phyloP scores from a whole-genome alignment of 2,888 invertebrate genomes.

The Ormyrus rosae region DNA sequence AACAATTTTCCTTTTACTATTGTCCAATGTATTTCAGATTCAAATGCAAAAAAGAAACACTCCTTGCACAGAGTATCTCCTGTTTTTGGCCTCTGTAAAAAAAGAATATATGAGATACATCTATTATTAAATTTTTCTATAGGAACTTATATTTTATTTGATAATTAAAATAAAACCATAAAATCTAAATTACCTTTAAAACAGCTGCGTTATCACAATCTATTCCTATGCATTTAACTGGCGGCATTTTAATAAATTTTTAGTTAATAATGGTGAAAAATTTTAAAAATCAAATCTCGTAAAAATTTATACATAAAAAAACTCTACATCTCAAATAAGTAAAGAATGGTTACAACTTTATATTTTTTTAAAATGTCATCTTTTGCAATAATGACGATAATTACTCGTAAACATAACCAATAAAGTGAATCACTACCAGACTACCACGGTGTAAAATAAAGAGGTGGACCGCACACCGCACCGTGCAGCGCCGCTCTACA shows the following conservation, averaged over 20 bases:
- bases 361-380: not conserved
- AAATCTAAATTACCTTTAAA: slow-evolving; percentile 49
- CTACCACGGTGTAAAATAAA: too few species aligned
- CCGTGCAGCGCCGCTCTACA: not conserved
- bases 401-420: slow-evolving; percentile 5
- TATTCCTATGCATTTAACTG: slow-evolving; percentile 35
- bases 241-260: slow-evolving; percentile 44
- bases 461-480: not conserved
- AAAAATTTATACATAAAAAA: not conserved
- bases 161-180: not conserved
- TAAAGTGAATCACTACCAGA: not conserved
- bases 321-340: not conserved
- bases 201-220: slow-evolving; percentile 39
- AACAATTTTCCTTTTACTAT: slow-evolving; percentile 90
- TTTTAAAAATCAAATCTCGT: not conserved
- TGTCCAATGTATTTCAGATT: slow-evolving; percentile 95
- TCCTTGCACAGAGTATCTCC: slow-evolving; percentile 94
- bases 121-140: not conserved
- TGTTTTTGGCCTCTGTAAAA: slow-evolving; percentile 89
- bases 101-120: not conserved
- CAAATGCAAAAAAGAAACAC: slow-evolving; percentile 95
- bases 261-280: not conserved
- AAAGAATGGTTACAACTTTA: too few species aligned
- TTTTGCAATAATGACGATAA: slow-evolving; percentile 10
- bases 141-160: not conserved